phyloP scores from a whole-genome alignment of 2,113 vertebrate species.

The Pao palembangensis region DNA sequence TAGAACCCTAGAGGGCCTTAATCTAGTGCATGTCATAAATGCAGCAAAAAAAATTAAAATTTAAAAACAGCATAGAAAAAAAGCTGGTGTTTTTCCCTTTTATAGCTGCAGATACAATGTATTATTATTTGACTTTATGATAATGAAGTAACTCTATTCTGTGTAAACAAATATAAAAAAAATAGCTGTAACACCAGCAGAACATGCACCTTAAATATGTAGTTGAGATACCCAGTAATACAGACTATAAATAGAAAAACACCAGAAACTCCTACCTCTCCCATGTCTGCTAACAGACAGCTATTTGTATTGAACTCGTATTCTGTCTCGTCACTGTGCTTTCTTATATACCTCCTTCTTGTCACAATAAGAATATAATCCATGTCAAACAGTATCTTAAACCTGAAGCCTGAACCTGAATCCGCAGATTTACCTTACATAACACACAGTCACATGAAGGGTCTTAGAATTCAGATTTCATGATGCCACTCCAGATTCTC shows the following conservation, averaged over 20 bases:
- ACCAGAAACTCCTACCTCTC: slow-evolving; percentile 19
- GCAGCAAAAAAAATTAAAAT: no score
- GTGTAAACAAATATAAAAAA: no score
- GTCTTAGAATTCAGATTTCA: neutral
- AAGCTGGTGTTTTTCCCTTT: no score
- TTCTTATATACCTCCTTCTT: neutral
- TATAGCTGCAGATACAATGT: no score
- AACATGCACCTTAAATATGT: no score
- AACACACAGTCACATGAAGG: neutral
- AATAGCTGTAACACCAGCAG: no score
- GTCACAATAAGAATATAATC: neutral
- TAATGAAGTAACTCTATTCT: no score
- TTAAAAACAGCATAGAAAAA: no score
- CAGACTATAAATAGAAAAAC: slow-evolving; percentile 40
- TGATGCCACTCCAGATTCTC: neutral
- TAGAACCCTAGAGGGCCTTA: no score
- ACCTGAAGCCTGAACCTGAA: no score
- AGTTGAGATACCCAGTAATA: slow-evolving; percentile 30
- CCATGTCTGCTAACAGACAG: neutral
- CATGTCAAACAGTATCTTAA: neutral
- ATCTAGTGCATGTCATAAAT: no score
- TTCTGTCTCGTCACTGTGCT: neutral
- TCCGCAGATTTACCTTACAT: neutral
- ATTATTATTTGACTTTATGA: no score
- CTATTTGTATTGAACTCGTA: neutral